Percentiles rank a stretch among this genome's conserved stretches.
Conservation (phyloP, 2,888 invertebrate species). For the Eristalinus sepulchralis region DNA sequence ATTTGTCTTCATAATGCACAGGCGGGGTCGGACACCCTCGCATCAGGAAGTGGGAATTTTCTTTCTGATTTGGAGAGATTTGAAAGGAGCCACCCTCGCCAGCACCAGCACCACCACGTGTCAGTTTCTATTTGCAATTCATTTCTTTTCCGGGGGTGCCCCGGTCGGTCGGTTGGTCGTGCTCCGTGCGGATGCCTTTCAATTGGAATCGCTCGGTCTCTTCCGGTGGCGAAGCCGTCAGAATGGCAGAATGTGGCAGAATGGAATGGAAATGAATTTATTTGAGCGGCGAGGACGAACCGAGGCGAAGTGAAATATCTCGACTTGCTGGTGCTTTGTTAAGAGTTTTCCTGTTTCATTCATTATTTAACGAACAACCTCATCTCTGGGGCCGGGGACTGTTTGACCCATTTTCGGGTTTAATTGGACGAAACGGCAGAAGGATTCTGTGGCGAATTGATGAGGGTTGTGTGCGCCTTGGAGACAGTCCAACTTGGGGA, state of each 20-base stretch:
- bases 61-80: conserved; percentile 1
- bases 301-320: conserved; percentile 19
- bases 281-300: background rate
- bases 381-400: conserved; percentile 8
- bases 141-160: conserved; percentile 5
- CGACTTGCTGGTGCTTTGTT: conserved; percentile 40
- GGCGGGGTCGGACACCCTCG: background rate
- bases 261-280: background rate
- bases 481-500: background rate
- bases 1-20: conserved; percentile 8
- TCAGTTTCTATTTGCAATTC: conserved; percentile 36
- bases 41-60: conserved; percentile 1
- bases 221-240: background rate
- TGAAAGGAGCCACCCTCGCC: background rate
- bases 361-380: conserved; percentile 32
- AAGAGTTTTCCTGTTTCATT: conserved; percentile 57
- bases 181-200: background rate
- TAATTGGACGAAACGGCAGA: conserved; percentile 26
- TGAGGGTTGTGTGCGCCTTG: background rate
- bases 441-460: conserved; percentile 5
- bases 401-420: conserved; percentile 29
- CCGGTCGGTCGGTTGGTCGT: background rate
- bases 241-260: conserved; percentile 1
- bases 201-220: background rate
- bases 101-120: background rate